phyloP scores from a whole-genome alignment of 2,888 invertebrate genomes.

The Folsomia manolachei region DNA sequence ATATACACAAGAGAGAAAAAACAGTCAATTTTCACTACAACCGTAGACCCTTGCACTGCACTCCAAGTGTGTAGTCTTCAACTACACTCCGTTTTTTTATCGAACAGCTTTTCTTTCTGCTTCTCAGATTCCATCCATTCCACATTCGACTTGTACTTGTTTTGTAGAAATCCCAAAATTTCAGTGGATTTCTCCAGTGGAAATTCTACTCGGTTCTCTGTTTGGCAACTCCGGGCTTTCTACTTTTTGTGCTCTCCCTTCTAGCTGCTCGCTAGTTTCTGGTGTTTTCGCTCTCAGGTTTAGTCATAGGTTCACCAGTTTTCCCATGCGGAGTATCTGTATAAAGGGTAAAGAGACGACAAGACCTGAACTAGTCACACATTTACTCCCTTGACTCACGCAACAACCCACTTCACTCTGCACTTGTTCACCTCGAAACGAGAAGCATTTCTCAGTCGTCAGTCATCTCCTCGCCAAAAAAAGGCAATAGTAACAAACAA shows the following conservation, averaged over 20 bases:
- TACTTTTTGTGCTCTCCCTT: background rate
- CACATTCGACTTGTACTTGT: background rate
- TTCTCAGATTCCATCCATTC: background rate
- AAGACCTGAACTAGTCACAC: background rate
- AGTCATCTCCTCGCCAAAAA: too few relatives aligned
- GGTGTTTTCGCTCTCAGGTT: too few relatives aligned
- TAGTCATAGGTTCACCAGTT: too few relatives aligned
- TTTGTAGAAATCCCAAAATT: background rate
- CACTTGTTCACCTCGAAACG: background rate
- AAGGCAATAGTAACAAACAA: too few relatives aligned
- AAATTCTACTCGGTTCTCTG: background rate
- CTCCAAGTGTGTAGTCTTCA: background rate
- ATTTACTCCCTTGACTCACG: slow-evolving; percentile 18
- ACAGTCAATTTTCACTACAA: background rate
- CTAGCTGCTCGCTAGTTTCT: background rate
- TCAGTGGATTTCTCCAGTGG: background rate
- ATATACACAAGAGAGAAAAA: background rate
- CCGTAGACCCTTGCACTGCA: too few relatives aligned
- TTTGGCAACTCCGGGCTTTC: background rate
- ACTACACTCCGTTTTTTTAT: background rate
- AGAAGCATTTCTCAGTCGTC: too few relatives aligned
- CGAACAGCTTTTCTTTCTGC: background rate
- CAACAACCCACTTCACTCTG: background rate
- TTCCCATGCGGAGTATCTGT: too few relatives aligned
- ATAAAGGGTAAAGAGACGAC: background rate